A percentile compares a stretch with the other conserved stretches of the same genome.
Evolutionary conservation across 2,888 invertebrate genomes (phyloP).

Genomic region (Cyclophora albipunctata): DNA sequence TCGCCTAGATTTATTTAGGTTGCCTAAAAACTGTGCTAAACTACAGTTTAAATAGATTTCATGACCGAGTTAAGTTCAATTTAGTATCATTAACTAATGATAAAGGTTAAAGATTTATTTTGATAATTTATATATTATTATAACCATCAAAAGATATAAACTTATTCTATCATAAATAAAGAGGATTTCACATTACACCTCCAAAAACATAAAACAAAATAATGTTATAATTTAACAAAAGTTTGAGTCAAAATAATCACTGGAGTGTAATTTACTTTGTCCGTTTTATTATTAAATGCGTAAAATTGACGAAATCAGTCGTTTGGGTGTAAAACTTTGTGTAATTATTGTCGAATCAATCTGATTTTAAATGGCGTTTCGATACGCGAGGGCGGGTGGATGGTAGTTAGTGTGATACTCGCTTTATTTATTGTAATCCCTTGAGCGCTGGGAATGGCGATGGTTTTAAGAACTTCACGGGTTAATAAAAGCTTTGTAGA

Average conservation of each 20-base stretch:
- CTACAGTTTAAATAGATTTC: too few relatives aligned
- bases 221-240: constrained; percentile 34
- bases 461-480: too few relatives aligned
- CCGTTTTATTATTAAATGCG: constrained; percentile 48
- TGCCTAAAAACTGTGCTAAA: too few relatives aligned
- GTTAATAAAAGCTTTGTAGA: too few relatives aligned
- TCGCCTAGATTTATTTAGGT: too few relatives aligned
- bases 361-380: constrained; percentile 39
- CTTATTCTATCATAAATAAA: constrained; percentile 7
- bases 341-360: constrained; percentile 68
- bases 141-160: too few relatives aligned
- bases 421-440: constrained; percentile 55
- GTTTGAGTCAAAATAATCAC: constrained; percentile 53
- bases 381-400: constrained; percentile 34
- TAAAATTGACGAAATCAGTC: constrained; percentile 57
- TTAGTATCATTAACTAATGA: too few relatives aligned
- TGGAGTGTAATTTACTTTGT: constrained; percentile 49
- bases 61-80: too few relatives aligned
- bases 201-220: constrained; percentile 44
- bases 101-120: too few relatives aligned
- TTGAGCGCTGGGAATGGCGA: constrained; percentile 17
- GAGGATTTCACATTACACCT: constrained; percentile 15
- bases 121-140: too few relatives aligned
- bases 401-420: constrained; percentile 29
- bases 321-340: constrained; percentile 52